Evolutionary conservation across 2,888 invertebrate genomes (phyloP).

Genomic region (Pachydiplax longipennis): DNA sequence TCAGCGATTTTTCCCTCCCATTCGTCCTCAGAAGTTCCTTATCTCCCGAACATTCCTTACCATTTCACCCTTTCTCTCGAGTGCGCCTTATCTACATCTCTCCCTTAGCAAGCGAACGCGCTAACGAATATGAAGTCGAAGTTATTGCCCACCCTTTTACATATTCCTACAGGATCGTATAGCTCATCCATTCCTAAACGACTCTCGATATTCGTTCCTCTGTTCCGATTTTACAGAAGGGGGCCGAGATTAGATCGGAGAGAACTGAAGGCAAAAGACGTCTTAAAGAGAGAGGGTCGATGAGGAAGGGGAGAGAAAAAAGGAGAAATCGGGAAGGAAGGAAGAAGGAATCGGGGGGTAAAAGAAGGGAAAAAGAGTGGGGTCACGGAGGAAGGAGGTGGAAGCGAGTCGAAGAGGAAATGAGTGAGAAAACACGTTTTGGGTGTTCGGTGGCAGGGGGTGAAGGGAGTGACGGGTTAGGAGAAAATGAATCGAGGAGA

Average conservation of each 20-base stretch:
- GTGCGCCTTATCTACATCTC: neutral
- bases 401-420: neutral
- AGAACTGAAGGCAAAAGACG: neutral
- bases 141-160: neutral
- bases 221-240: neutral
- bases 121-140: too few species aligned
- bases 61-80: neutral
- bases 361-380: neutral
- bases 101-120: neutral
- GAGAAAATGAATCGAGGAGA: conserved; percentile 38
- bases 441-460: neutral
- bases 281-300: neutral
- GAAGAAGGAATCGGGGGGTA: neutral
- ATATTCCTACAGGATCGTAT: neutral
- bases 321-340: neutral
- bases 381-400: neutral
- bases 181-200: neutral
- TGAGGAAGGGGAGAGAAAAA: neutral
- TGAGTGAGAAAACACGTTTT: neutral
- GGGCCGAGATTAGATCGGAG: neutral
- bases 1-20: neutral
- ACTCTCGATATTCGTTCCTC: neutral
- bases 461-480: neutral
- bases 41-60: neutral
- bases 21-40: neutral